These are phyloP conservation scores for Darevskia mixta DNA, from an alignment of 2,797 vertebrate genomes.

Conservation along the genomic window DNA sequence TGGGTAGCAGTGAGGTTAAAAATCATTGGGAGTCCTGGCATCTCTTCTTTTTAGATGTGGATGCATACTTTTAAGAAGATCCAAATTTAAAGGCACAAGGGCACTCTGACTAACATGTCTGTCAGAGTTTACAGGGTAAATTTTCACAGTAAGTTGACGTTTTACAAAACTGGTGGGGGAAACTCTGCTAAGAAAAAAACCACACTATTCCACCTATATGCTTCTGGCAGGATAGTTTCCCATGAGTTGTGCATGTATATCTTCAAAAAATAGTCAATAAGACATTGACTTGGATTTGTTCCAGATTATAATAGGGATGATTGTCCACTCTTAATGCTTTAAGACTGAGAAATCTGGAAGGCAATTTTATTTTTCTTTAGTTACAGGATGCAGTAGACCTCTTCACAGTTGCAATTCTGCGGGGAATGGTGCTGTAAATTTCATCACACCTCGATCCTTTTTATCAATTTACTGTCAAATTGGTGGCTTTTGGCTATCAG, in stretches of 20 bases:
- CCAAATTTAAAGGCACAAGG: background rate
- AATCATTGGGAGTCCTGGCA: background rate
- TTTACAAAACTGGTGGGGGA: background rate
- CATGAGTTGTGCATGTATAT: background rate
- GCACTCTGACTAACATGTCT: background rate
- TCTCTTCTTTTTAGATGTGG: background rate
- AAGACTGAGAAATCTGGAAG: background rate
- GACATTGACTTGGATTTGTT: constrained; percentile 12
- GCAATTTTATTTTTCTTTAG: background rate
- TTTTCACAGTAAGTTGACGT: background rate
- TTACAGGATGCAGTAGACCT: background rate
- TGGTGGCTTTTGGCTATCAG: background rate
- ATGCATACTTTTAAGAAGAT: background rate
- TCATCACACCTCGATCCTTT: background rate
- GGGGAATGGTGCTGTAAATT: background rate
- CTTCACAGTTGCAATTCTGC: background rate
- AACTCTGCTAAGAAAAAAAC: constrained; percentile 1
- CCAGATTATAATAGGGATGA: background rate
- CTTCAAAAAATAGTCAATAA: constrained; percentile 5
- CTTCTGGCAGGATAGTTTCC: constrained; percentile 19
- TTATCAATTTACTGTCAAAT: background rate
- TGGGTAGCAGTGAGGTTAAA: background rate
- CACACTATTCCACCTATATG: background rate
- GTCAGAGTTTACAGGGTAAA: background rate
- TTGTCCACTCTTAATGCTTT: background rate